Conservation (phyloP, 2,113 vertebrate genomes). For the Siniperca chuatsi region DNA sequence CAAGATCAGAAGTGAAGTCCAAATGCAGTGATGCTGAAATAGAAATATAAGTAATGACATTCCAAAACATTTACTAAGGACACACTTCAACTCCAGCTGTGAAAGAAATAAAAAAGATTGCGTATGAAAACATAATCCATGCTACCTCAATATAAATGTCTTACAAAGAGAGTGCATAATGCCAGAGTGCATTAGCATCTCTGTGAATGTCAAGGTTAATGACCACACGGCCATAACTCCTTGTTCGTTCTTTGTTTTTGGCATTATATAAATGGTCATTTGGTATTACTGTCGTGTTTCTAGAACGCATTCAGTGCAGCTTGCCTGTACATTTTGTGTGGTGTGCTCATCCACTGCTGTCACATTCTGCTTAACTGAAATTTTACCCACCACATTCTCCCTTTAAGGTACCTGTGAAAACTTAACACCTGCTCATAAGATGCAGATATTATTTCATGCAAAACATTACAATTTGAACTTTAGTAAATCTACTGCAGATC, state of each 20-base stretch:
- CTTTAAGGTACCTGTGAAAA: background rate
- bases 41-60: background rate
- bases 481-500: background rate
- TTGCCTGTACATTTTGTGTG: background rate
- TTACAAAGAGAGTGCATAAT: background rate
- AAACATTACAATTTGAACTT: background rate
- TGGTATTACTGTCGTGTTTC: background rate
- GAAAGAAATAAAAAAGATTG: slow-evolving; percentile 16
- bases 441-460: background rate
- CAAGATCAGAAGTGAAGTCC: background rate
- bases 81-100: background rate
- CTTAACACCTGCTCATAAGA: background rate
- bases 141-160: slow-evolving; percentile 27
- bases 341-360: background rate
- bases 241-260: slow-evolving; percentile 23
- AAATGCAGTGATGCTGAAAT: slow-evolving; percentile 8
- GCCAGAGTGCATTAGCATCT: slow-evolving; percentile 44
- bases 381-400: background rate
- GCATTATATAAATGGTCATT: slow-evolving; percentile 30
- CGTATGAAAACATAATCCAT: background rate
- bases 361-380: background rate
- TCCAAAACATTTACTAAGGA: slow-evolving; percentile 22
- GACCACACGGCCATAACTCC: slow-evolving; percentile 27
- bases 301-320: background rate
- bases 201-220: slow-evolving; percentile 58